Base-by-base conservation (phyloP, 2,888 invertebrate genomes). In the Mythimna ferrago region DNA sequence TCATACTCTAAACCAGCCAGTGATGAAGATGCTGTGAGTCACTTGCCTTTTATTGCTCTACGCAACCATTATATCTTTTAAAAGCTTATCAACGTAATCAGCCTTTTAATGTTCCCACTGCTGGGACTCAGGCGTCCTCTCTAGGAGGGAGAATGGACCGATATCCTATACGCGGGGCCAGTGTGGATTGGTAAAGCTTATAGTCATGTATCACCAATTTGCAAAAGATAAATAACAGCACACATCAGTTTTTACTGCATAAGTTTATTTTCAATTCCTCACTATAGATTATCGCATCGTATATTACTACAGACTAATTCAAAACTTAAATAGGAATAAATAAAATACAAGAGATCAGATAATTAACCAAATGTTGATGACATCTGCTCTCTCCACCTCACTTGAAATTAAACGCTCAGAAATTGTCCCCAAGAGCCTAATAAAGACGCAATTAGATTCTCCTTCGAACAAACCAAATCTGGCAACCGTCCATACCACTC, bases 1-100 rank as follows among this genome's bases (percentile, higher is more conserved):
- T 98, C 98, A 69, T 99, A 99, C 93, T 98, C 98, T 86, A 98
- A 98, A 89, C 97, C 98, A 73, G 97, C 98, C 78, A 98, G 98
- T 89, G 98, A 98, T 83, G 98, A 98, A 89, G 98, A 98, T 89
- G 97, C 97, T 94, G 98, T 98, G 91, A 97, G 70, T 76, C n/a
- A 53, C 51, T 53, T 53, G 16, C 58, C 66, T 56, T 6, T 38
- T 41, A 6, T 0, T 6, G n/a, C 2, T 60, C n/a, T 60, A 26
- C 6, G 4, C 19, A 35, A n/a, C 53, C 9, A 11, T n/a, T 14
- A 3, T 57, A 48, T 2, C 48, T 48, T 48, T 48, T 9, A 48
- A 48, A 48, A 19, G 1, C 11, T 14, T 57, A 21, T 16, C 38
- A 56, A 32, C 16, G 5, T 44, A 44, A 14, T 14, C 14, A 44